Conservation (phyloP, 1,140 invertebrate genomes). For the Wasmannia auropunctata region DNA sequence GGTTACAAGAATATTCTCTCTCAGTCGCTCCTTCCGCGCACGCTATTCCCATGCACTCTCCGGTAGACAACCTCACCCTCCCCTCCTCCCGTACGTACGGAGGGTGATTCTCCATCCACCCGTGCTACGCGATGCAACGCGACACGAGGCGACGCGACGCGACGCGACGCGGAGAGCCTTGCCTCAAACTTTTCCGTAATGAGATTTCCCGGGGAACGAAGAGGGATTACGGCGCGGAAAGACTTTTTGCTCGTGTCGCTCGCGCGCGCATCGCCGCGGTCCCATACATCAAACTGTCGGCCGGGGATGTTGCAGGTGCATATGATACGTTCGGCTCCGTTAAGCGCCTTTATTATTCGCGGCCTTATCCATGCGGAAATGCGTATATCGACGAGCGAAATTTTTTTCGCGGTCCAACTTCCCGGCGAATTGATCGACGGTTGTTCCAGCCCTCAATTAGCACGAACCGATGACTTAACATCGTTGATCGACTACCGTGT, state of each 20-base stretch:
- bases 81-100: constrained; percentile 20
- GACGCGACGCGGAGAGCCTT: constrained; percentile 7
- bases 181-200: constrained; percentile 62
- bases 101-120: constrained; percentile 13
- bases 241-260: constrained; percentile 48
- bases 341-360: constrained; percentile 58
- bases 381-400: constrained; percentile 39
- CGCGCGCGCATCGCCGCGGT: constrained; percentile 41
- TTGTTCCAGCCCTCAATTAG: not conserved
- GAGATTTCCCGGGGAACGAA: constrained; percentile 63
- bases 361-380: not conserved
- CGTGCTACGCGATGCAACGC: not conserved
- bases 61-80: not conserved
- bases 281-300: constrained; percentile 69
- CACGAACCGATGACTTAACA: not conserved
- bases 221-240: constrained; percentile 53
- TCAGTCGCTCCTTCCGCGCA: constrained; percentile 11
- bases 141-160: not conserved
- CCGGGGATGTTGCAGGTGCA: constrained; percentile 61
- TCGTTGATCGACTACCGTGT: not conserved
- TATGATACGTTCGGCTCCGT: constrained; percentile 63
- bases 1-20: constrained; percentile 44
- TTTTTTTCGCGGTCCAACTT: not conserved
- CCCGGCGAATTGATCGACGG: not conserved
- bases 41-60: constrained; percentile 26